These are phyloP conservation scores for Bellardia pandia DNA, from an alignment of 2,888 invertebrate genomes.

Conservation along the genomic window DNA sequence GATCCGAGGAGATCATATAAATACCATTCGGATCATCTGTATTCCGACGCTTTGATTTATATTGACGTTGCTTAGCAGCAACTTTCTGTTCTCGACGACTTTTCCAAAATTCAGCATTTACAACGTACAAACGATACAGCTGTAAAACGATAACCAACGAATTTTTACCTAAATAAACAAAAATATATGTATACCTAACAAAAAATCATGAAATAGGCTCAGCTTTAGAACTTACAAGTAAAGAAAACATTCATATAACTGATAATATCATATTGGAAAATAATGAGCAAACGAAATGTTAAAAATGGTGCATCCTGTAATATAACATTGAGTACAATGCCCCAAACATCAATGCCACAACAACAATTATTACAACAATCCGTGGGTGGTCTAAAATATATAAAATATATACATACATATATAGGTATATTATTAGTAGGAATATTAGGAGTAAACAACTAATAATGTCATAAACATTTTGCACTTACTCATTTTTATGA, in stretches of 20 bases:
- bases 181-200: neutral
- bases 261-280: conserved; percentile 93
- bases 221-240: conserved; percentile 90
- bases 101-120: conserved; percentile 88
- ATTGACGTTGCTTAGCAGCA: conserved; percentile 77
- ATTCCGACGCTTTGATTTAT: conserved; percentile 80
- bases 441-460: too few species aligned
- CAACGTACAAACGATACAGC: conserved; percentile 92
- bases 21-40: conserved; percentile 84
- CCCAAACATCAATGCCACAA: conserved; percentile 95
- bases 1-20: conserved; percentile 85
- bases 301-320: conserved; percentile 95
- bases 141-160: conserved; percentile 94
- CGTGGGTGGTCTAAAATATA: conserved; percentile 75
- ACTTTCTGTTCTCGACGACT: conserved; percentile 81
- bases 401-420: neutral
- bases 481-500: conserved; percentile 79
- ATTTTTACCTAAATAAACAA: conserved; percentile 86
- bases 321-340: conserved; percentile 94
- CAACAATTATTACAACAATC: conserved; percentile 87
- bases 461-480: neutral
- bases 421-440: too few species aligned
- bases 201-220: too few species aligned
- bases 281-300: conserved; percentile 93
- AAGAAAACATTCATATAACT: conserved; percentile 98